Conservation (phyloP, 2,113 vertebrate species). For the Sigmodon hispidus region DNA sequence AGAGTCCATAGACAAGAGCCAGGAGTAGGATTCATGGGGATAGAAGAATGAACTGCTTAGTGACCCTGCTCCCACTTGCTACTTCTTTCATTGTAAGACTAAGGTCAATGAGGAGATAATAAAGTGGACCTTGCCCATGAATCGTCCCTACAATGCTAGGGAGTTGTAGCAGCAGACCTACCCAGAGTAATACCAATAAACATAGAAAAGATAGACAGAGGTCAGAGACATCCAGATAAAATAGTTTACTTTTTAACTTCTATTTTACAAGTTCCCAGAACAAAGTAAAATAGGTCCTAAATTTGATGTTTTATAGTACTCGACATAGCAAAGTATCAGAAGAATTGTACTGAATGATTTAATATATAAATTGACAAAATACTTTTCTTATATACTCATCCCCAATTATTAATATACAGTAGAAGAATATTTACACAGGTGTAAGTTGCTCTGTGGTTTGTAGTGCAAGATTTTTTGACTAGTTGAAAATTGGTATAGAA, state of each 20-base stretch:
- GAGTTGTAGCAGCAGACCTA: neutral
- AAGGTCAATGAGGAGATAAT: neutral
- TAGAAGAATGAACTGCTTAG: accelerated
- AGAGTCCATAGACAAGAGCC: too few species aligned
- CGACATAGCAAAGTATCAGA: neutral
- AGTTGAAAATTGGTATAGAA: neutral
- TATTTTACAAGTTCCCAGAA: too few species aligned
- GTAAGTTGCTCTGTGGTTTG: neutral
- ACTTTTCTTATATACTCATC: neutral
- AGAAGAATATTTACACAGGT: neutral
- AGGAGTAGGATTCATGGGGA: neutral
- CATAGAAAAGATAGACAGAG: too few species aligned
- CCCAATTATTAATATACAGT: neutral
- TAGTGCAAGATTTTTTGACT: neutral
- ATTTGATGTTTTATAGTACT: neutral
- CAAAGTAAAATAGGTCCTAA: neutral
- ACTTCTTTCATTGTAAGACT: neutral
- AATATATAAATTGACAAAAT: neutral
- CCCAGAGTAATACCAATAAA: too few species aligned
- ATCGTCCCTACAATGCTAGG: neutral
- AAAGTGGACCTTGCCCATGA: neutral
- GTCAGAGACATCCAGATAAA: too few species aligned
- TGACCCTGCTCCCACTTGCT: neutral
- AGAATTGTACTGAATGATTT: neutral
- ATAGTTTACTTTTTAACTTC: too few species aligned